Conservation (phyloP, 2,888 invertebrate species). For the Cecidostiba fungosa region DNA sequence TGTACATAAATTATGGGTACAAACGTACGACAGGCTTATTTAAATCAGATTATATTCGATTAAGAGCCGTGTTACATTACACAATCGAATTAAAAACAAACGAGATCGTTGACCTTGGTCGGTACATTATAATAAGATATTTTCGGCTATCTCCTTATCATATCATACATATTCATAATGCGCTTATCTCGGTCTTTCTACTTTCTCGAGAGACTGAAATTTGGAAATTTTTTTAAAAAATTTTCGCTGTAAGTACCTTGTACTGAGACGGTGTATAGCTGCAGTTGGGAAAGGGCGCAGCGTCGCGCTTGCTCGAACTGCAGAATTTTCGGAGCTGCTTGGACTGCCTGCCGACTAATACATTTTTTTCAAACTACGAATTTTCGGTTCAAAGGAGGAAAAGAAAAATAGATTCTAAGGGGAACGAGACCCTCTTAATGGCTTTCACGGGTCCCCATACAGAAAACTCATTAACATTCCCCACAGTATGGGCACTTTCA, state of each 20-base stretch:
- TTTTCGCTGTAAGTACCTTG: constrained; percentile 63
- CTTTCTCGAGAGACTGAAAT: neutral
- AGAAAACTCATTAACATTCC: constrained; percentile 3
- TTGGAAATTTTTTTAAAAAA: neutral
- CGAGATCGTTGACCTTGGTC: neutral
- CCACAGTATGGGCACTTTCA: neutral
- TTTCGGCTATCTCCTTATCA: neutral
- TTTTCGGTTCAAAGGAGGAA: neutral
- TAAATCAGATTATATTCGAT: neutral
- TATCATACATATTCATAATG: neutral
- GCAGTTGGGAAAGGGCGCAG: constrained; percentile 65
- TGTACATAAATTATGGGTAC: too few relatives aligned
- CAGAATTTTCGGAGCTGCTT: constrained; percentile 65
- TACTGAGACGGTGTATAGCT: constrained; percentile 65
- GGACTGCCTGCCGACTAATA: constrained; percentile 58
- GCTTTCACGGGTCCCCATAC: neutral
- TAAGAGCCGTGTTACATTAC: neutral
- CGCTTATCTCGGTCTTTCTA: neutral
- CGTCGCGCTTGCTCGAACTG: constrained; percentile 27
- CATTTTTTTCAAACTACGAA: neutral
- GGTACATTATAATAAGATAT: neutral
- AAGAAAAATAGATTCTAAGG: neutral
- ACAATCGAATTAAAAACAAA: neutral
- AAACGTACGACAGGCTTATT: too few relatives aligned
- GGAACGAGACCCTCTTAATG: neutral